phyloP scores from a whole-genome alignment of 2,113 vertebrate genomes.

The Sinocyclocheilus anshuiensis region DNA sequence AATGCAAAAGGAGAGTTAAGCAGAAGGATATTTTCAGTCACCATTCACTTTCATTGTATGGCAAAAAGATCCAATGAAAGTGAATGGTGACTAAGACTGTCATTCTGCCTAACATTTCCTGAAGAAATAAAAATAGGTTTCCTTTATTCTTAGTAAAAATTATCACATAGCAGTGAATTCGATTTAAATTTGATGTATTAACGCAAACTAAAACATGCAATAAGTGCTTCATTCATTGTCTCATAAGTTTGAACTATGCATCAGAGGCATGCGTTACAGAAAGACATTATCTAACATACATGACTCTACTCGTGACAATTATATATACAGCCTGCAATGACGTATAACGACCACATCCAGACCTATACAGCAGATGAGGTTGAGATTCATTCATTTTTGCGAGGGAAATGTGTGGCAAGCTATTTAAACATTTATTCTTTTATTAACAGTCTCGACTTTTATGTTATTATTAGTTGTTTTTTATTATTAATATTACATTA shows the following conservation, averaged over 20 bases:
- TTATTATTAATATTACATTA: neutral
- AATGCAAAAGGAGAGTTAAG: neutral
- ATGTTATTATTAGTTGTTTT: neutral
- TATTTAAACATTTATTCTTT: neutral
- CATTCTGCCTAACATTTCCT: neutral
- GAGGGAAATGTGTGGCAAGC: neutral
- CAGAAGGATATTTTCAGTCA: neutral
- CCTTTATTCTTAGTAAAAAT: neutral
- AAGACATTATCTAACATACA: conserved; percentile 15
- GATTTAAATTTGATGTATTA: neutral
- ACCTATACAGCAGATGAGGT: neutral
- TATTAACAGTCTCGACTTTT: neutral
- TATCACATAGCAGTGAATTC: neutral
- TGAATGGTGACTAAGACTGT: neutral
- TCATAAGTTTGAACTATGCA: neutral
- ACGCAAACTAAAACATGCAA: neutral
- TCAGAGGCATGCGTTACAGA: neutral
- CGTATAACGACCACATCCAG: neutral
- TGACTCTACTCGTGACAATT: conserved; percentile 5
- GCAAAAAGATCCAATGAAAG: neutral
- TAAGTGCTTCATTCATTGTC: neutral
- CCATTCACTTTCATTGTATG: neutral
- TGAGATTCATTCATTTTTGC: neutral
- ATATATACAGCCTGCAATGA: conserved; percentile 9
- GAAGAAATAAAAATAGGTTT: neutral